Conservation (phyloP, 2,888 invertebrate genomes). For the Pristionchus fissidentatus region DNA sequence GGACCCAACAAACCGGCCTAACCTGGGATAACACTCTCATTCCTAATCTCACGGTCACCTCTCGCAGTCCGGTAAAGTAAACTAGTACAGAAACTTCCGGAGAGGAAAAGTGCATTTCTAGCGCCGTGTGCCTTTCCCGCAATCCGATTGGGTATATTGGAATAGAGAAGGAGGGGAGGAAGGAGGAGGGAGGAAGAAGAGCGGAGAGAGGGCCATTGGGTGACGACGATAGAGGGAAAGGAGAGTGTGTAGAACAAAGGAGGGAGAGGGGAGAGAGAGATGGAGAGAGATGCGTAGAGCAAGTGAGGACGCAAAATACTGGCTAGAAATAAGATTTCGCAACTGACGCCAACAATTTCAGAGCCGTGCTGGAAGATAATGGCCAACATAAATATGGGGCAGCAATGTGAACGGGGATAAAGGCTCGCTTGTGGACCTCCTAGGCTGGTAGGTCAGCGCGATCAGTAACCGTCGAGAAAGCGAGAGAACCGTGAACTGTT, state of each 20-base stretch:
- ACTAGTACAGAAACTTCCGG: no score
- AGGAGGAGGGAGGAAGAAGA: conserved; percentile 11
- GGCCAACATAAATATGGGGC: neutral
- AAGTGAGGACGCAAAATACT: conserved; percentile 15
- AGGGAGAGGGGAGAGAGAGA: neutral
- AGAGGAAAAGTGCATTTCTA: no score
- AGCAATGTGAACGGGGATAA: neutral
- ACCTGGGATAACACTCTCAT: no score
- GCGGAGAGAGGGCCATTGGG: neutral
- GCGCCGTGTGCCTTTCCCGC: neutral
- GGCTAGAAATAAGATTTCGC: conserved; percentile 27
- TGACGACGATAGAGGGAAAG: neutral
- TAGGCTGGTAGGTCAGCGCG: no score
- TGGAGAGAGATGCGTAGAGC: neutral
- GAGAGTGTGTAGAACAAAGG: neutral
- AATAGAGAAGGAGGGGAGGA: neutral
- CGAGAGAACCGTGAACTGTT: neutral
- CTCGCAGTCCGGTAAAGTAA: no score
- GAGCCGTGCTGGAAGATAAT: neutral
- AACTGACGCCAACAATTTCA: neutral
- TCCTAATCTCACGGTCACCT: no score
- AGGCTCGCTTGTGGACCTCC: no score
- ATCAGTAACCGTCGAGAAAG: no score
- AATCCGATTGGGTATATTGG: conserved; percentile 16
- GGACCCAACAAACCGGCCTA: no score